Percentiles rank a stretch among this genome's conserved stretches.
Conservation (phyloP, 2,113 vertebrate genomes). For the Lontra canadensis region DNA sequence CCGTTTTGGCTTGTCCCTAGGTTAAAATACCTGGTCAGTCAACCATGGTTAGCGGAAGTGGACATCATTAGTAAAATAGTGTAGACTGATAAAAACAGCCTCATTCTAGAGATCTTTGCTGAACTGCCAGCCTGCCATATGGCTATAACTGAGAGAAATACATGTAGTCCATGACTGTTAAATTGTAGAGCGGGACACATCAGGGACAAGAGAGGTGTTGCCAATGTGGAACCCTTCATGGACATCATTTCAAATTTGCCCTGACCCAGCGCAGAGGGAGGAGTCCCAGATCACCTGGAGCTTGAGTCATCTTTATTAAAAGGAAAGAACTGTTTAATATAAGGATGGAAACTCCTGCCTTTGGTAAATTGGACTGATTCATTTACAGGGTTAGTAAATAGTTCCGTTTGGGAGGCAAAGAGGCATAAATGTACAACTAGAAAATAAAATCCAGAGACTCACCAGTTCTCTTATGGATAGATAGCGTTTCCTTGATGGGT, state of each 20-base stretch:
- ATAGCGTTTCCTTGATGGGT: background rate
- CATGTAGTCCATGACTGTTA: background rate
- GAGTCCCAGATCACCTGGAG: background rate
- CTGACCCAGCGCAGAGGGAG: background rate
- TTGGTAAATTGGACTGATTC: background rate
- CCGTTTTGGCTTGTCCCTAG: background rate
- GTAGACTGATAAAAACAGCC: background rate
- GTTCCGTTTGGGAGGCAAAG: background rate
- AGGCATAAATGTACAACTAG: background rate
- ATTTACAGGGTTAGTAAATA: background rate
- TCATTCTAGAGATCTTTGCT: background rate
- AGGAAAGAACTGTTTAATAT: background rate
- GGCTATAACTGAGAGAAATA: background rate
- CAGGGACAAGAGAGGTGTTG: background rate
- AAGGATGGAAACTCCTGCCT: background rate
- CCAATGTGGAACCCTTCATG: accelerated
- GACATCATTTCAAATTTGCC: background rate
- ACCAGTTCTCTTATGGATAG: background rate
- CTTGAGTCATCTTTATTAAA: background rate
- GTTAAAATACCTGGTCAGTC: constrained; percentile 16
- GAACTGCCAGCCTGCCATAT: background rate
- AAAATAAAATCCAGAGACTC: constrained; percentile 9
- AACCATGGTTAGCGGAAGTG: background rate
- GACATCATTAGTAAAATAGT: background rate
- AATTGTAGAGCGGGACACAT: background rate